These are phyloP conservation scores for Leptodactylus fuscus DNA, from an alignment of 2,113 vertebrate genomes.

Conservation along the genomic window DNA sequence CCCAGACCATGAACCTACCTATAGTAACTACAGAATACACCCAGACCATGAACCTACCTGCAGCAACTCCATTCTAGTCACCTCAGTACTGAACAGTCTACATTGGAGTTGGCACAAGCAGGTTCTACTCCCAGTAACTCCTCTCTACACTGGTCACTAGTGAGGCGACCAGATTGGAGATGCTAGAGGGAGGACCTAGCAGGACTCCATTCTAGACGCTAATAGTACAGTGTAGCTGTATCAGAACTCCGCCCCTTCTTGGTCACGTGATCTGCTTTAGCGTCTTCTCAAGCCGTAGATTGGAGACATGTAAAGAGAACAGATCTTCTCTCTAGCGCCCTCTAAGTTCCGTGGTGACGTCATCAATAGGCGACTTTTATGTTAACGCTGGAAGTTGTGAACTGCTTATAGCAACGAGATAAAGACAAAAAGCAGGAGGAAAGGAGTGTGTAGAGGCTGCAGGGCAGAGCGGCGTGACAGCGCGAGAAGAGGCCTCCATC, in stretches of 20 bases:
- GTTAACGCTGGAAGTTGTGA: background rate
- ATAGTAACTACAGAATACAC: no score
- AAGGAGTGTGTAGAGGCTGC: background rate
- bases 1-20: no score
- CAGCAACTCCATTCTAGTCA: no score
- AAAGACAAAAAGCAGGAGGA: background rate
- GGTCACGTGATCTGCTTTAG: background rate
- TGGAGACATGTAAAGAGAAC: background rate
- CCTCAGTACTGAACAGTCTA: no score
- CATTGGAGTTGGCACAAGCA: no score
- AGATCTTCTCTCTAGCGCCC: background rate
- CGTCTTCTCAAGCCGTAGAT: background rate
- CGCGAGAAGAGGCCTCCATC: background rate
- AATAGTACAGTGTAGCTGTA: no score
- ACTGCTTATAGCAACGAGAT: constrained; percentile 27
- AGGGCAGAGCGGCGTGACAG: background rate
- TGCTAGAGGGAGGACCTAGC: no score
- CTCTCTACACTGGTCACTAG: no score
- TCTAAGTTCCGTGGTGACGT: background rate
- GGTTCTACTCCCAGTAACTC: no score
- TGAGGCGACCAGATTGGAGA: no score
- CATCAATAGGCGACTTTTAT: constrained; percentile 18
- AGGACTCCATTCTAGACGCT: no score
- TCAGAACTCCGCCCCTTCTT: background rate
- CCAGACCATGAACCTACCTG: no score